Conservation (phyloP, 2,888 invertebrate genomes). For the Brachyptera putata region DNA sequence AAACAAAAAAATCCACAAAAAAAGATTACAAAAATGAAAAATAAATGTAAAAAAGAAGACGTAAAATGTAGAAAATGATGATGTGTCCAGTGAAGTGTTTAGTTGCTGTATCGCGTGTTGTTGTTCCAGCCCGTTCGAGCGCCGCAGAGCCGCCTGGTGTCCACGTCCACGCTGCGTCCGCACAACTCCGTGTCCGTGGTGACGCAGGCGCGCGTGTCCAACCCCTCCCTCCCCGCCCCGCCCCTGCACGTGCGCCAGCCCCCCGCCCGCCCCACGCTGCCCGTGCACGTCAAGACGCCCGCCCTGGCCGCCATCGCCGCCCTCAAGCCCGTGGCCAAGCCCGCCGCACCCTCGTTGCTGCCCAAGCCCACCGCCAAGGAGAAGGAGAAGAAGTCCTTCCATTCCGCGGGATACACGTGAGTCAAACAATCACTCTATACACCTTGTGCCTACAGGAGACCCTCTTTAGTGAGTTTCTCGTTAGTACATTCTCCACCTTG, state of each 20-base stretch:
- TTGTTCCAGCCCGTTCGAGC: constrained; percentile 34
- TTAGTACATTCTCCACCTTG: too few species aligned
- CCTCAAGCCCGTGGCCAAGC: constrained; percentile 23
- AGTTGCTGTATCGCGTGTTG: too few species aligned
- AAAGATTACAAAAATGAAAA: too few species aligned
- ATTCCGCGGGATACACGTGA: constrained; percentile 52
- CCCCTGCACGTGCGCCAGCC: constrained; percentile 31
- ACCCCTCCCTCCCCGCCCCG: constrained; percentile 26
- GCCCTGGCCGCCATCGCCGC: constrained; percentile 14
- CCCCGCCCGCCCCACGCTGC: constrained; percentile 15
- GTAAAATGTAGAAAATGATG: too few species aligned
- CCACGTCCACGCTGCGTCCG: constrained; percentile 31
- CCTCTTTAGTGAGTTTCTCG: too few species aligned
- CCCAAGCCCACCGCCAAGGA: constrained; percentile 63
- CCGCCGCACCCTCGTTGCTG: constrained; percentile 29
- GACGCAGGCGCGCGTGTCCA: constrained; percentile 17
- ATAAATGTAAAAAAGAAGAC: too few species aligned
- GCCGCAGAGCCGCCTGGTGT: constrained; percentile 31
- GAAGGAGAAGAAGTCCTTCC: constrained; percentile 68
- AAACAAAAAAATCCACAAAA: too few species aligned
- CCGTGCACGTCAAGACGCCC: constrained; percentile 25
- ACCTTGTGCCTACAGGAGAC: too few species aligned
- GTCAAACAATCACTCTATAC: too few species aligned
- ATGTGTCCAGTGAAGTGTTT: too few species aligned
- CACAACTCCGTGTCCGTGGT: constrained; percentile 5